phyloP scores from a whole-genome alignment of 2,888 invertebrate species.

The Amiota communis region DNA sequence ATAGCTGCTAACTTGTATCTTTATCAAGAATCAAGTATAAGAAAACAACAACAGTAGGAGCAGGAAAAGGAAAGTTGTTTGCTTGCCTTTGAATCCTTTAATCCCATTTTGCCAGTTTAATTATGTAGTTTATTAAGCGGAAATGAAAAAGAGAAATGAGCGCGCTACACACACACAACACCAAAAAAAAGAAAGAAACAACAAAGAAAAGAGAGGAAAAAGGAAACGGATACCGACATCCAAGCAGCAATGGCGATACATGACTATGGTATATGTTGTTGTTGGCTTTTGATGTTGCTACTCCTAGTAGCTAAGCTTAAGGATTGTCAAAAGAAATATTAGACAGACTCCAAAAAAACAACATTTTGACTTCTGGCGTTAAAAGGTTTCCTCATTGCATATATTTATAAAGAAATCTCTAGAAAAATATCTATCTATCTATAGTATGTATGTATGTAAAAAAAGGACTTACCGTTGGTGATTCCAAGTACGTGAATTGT shows the following conservation, averaged over 20 bases:
- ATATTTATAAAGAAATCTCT: not conserved
- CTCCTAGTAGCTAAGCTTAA: constrained; percentile 22
- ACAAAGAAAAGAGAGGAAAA: constrained; percentile 37
- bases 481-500: no score
- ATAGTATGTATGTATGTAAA: no score
- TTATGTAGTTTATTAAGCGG: constrained; percentile 71
- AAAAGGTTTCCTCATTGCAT: constrained; percentile 2
- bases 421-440: no score
- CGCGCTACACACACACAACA: not conserved
- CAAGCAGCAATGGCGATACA: constrained; percentile 29
- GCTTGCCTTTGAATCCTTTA: constrained; percentile 59
- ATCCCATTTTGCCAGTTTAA: constrained; percentile 70
- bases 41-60: constrained; percentile 12
- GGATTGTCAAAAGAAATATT: constrained; percentile 34
- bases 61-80: constrained; percentile 40
- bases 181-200: constrained; percentile 33
- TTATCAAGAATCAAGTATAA: constrained; percentile 8
- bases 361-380: constrained; percentile 6
- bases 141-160: constrained; percentile 67
- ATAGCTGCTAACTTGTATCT: constrained; percentile 6
- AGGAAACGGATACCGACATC: constrained; percentile 56
- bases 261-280: constrained; percentile 18
- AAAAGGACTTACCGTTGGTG: constrained; percentile 52
- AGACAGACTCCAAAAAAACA: not conserved
- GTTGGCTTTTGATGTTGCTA: not conserved